phyloP scores from a whole-genome alignment of 2,113 vertebrate species.

The Oryzias curvinotus region DNA sequence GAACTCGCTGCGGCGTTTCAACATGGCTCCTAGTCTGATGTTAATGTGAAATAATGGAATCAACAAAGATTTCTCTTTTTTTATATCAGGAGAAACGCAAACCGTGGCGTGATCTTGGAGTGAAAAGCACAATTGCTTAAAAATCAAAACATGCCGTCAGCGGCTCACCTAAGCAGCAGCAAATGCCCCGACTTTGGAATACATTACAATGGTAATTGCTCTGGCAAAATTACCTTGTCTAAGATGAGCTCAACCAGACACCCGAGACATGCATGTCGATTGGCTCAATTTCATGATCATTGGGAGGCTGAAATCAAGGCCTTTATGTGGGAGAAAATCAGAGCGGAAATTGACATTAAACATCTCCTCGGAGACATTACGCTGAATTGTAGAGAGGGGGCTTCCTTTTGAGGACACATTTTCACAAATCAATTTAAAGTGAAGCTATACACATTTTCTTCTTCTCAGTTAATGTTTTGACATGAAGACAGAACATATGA shows the following conservation, averaged over 20 bases:
- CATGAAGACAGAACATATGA: too few species aligned
- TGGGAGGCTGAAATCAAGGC: constrained; percentile 85
- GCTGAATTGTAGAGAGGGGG: constrained; percentile 34
- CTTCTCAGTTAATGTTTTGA: too few species aligned
- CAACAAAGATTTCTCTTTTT: constrained; percentile 41
- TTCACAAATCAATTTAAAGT: constrained; percentile 43
- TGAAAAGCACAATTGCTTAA: constrained; percentile 77
- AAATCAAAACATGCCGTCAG: constrained; percentile 95
- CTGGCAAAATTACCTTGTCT: constrained; percentile 89
- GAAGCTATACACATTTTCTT: constrained; percentile 11
- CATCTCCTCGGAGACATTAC: constrained; percentile 72
- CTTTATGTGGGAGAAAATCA: constrained; percentile 83
- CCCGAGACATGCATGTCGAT: constrained; percentile 83
- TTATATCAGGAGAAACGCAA: constrained; percentile 61
- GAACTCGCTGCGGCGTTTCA: constrained; percentile 48
- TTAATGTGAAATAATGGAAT: constrained; percentile 72
- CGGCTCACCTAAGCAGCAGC: constrained; percentile 81
- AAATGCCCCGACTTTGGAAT: constrained; percentile 94
- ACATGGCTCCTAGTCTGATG: constrained; percentile 62
- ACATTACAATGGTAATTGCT: constrained; percentile 96
- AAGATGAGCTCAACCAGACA: constrained; percentile 81
- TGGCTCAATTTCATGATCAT: constrained; percentile 87
- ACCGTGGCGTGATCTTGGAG: constrained; percentile 56
- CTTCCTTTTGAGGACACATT: constrained; percentile 37
- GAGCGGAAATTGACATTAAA: constrained; percentile 87